A percentile compares a stretch with the other conserved stretches of the same genome.
Evolutionary conservation across 2,113 vertebrate species (phyloP).

Genomic region (Laticauda laticaudata): DNA sequence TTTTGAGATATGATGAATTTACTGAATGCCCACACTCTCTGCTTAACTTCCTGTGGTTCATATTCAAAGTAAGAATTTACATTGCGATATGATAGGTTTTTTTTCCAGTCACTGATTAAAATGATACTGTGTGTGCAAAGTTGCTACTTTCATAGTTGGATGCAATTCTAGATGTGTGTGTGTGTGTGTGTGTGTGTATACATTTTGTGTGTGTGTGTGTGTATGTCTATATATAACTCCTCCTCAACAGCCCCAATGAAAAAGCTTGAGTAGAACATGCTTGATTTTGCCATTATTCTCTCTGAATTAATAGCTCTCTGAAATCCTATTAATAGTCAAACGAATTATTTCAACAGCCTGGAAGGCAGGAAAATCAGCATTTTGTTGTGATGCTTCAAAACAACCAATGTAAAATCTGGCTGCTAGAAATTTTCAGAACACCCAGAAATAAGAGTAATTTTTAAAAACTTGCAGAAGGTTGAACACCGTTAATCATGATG

Average conservation of each 20-base stretch:
- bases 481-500: not conserved
- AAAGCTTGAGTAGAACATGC: not conserved
- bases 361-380: not conserved
- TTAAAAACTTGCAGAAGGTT: not conserved
- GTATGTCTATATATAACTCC: too few species aligned
- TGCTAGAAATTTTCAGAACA: not conserved
- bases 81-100: accelerated
- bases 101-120: constrained; percentile 40
- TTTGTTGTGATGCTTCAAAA: not conserved
- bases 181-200: not conserved
- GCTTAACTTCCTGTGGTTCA: not conserved
- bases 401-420: not conserved
- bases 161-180: not conserved
- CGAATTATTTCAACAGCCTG: not conserved
- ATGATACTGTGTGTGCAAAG: constrained; percentile 55
- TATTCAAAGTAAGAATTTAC: not conserved
- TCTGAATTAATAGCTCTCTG: not conserved
- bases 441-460: not conserved
- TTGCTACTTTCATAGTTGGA: not conserved
- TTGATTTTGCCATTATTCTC: not conserved
- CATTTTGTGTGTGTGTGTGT: not conserved
- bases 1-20: accelerated
- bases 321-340: not conserved
- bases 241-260: not conserved
- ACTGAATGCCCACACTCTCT: not conserved